Conservation (phyloP, 2,888 invertebrate genomes). For the Lithophane semibrunnea region DNA sequence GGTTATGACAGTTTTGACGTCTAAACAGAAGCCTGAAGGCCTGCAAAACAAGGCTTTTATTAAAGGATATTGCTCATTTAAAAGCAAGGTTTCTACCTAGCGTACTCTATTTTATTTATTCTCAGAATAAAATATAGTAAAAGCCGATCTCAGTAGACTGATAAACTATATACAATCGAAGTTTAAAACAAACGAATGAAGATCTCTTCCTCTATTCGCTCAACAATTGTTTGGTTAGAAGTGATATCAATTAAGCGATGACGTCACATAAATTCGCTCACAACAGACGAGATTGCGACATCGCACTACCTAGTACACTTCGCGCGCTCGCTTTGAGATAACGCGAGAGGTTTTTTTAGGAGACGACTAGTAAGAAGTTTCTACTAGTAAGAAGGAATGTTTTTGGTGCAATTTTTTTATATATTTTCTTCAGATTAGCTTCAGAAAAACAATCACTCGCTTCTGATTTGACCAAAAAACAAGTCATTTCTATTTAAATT, state of each 20-base stretch:
- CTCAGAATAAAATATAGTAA: background rate
- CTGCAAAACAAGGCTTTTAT: background rate
- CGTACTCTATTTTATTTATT: no score
- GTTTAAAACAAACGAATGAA: slow-evolving; percentile 22
- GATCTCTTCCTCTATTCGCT: slow-evolving; percentile 6
- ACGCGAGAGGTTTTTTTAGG: slow-evolving; percentile 20
- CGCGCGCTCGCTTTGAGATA: slow-evolving; percentile 54
- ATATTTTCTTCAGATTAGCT: no score
- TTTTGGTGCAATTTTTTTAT: no score
- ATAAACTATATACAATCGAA: slow-evolving; percentile 9
- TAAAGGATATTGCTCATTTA: background rate
- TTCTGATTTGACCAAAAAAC: no score
- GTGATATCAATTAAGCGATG: slow-evolving; percentile 50
- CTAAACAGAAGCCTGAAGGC: background rate
- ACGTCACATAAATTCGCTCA: slow-evolving; percentile 60
- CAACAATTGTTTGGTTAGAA: slow-evolving; percentile 37
- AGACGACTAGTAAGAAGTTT: slow-evolving; percentile 8
- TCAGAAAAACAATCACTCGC: background rate
- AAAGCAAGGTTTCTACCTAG: background rate
- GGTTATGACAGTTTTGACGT: background rate
- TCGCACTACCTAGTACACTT: slow-evolving; percentile 50
- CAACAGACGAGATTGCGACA: slow-evolving; percentile 59
- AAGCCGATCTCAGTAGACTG: background rate
- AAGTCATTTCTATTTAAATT: background rate
- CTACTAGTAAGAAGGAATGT: no score